Conservation (phyloP, 2,797 vertebrate genomes). For the Galagoides demidoff region DNA sequence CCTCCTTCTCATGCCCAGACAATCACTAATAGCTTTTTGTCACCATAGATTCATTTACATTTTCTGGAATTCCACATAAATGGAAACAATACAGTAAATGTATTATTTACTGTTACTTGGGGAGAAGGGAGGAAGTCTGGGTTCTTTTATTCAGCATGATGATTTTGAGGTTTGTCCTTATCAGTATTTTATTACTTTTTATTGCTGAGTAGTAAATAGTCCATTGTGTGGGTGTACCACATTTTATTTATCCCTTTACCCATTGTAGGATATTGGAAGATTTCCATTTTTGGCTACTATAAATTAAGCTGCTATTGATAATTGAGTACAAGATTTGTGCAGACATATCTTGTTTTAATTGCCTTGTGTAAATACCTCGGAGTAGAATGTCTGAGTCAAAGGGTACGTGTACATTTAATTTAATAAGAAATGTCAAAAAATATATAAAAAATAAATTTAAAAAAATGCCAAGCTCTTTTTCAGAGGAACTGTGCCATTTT, state of each 20-base stretch:
- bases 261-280: not conserved
- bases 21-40: conserved; percentile 21
- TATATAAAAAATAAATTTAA: no score
- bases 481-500: not conserved
- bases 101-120: not conserved
- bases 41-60: not conserved
- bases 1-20: not conserved
- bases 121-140: not conserved
- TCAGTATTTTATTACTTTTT: not conserved
- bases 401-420: not conserved
- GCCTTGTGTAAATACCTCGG: not conserved
- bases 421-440: not conserved
- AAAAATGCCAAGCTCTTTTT: not conserved
- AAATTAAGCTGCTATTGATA: not conserved
- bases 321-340: not conserved
- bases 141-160: not conserved
- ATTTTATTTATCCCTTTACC: not conserved
- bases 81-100: not conserved
- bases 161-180: not conserved
- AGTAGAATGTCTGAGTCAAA: not conserved
- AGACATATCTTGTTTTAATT: conserved; percentile 33
- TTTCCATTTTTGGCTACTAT: not conserved
- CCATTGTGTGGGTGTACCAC: not conserved
- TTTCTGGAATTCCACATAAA: conserved; percentile 12
- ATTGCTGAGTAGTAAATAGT: not conserved